phyloP scores from a whole-genome alignment of 2,113 vertebrate genomes.

The Parotia lawesii region DNA sequence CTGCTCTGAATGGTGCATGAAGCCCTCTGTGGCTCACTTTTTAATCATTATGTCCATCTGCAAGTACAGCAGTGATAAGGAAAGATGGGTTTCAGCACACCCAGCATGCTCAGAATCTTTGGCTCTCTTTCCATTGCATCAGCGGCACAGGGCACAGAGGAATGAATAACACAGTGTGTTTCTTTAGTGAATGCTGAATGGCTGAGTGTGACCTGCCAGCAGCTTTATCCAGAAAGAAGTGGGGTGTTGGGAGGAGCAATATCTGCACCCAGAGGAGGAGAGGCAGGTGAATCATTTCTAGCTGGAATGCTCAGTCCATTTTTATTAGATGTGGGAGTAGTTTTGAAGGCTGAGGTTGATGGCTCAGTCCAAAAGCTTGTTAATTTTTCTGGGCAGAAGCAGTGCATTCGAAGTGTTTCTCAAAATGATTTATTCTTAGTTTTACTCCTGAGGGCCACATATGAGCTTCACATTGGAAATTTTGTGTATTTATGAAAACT shows the following conservation, averaged over 20 bases:
- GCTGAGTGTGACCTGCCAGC: background rate
- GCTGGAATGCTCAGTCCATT: background rate
- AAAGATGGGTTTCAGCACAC: background rate
- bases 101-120: background rate
- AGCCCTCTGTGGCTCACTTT: background rate
- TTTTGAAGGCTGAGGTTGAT: background rate
- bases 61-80: background rate
- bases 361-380: background rate
- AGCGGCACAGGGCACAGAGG: background rate
- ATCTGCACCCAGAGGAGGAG: background rate
- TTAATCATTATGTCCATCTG: background rate
- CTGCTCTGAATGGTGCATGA: background rate
- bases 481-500: background rate
- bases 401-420: background rate
- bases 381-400: background rate
- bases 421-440: background rate
- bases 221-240: background rate
- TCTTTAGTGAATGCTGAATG: conserved; percentile 20
- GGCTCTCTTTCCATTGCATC: background rate
- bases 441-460: background rate
- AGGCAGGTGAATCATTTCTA: background rate
- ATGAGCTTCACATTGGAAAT: background rate
- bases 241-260: background rate
- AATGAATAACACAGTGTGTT: conserved; percentile 29
- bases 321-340: background rate